Base-by-base conservation (phyloP, 1,140 invertebrate species). In the Hyposmocoma kahamanoa region DNA sequence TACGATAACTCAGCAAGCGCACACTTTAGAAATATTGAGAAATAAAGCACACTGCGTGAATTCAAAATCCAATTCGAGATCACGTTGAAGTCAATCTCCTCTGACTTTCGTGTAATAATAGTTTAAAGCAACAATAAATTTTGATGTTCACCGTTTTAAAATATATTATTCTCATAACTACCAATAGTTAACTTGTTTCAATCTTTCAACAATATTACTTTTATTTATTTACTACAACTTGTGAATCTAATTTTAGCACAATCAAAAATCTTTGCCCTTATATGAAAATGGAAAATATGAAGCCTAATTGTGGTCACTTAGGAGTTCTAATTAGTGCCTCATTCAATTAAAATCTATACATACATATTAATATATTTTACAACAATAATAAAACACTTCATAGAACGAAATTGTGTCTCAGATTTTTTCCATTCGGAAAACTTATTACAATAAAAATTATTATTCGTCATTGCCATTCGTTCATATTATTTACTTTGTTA, bases 61-160 rank as follows among this genome's bases (percentile, higher is more conserved):
- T 71, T 67, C 45, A 68, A 72, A 62, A 71, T 72, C 71, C 59
- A 69, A 79, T 75, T 80, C 74, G 78, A 84, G 78, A 84, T 84
- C 78, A 84, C 62, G 52, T 69, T 63, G 60, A 79, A 78, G 74
- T 53, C 78, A 62, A 62, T 34, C 67, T 58, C 64, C 58, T n/a
- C n/a, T 56, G 67, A 72, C 76, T 74, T 50, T 67, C 64, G 52
- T 80, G 67, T 79, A 80, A 57, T 78, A 63, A 57, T 62, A 59
- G 65, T 53, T 79, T 84, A 81, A 81, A 84, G 69, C 72, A 81
- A 79, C 30, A 45, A 56, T 71, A 36, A 55, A 53, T 47, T 47
- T 55, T 61, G 57, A 47, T 53, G 34, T 57, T 57, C 48, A 42
- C 49, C 41, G 17, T 55, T 39, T 46, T 28, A 62, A 58, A 51